Evolutionary conservation across 1,140 invertebrate genomes (phyloP), one percentile per base, ranked within the genome.

Genomic region (Asobara japonica): DNA sequence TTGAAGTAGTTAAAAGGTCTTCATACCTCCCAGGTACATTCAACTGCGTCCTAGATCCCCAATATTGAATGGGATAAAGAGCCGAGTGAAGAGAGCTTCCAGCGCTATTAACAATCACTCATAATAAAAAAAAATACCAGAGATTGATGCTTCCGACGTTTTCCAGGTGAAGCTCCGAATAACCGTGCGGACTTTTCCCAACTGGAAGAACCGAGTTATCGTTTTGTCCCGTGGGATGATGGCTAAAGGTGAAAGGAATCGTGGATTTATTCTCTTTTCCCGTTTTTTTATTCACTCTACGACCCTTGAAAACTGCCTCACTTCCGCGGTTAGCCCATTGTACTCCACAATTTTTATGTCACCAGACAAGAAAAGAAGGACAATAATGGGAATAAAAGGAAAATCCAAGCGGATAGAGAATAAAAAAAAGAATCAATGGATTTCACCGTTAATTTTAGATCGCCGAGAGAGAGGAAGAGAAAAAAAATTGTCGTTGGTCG

Each of bases 171-270:
- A 56, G 51, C 18, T 25, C 51, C 7, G 25, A 56, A 13, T 10
- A 56, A 56, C 51, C 51, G 51, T 13, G 20, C 25, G 51, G 51
- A 22, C 51, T 25, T 56, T 56, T 56, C 22, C 51, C 51, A 56
- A 25, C 51, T 18, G 51, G 18, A 56, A 56, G 25, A 56, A 56
- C 51, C 22, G 20, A 56, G 22, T 25, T 56, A 25, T 22, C 51
- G 18, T 20, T 56, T 56, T 56, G 22, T 56, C 11, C 51, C 22
- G 51, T 56, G 51, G 25, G 22, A 56, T 56, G 18, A 56, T 27
- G 51, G 25, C 13, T 13, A 56, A 27, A 25, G 51, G 25, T 25
- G 18, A 56, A 27, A 25, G 51, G 25, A 45, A 45, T 16, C 20
- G 51, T 56, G 22, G 22, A 56, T 56, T 25, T 25, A 56, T 56